Evolutionary conservation across 2,113 vertebrate species (phyloP).

Genomic region (Plectropomus leopardus): DNA sequence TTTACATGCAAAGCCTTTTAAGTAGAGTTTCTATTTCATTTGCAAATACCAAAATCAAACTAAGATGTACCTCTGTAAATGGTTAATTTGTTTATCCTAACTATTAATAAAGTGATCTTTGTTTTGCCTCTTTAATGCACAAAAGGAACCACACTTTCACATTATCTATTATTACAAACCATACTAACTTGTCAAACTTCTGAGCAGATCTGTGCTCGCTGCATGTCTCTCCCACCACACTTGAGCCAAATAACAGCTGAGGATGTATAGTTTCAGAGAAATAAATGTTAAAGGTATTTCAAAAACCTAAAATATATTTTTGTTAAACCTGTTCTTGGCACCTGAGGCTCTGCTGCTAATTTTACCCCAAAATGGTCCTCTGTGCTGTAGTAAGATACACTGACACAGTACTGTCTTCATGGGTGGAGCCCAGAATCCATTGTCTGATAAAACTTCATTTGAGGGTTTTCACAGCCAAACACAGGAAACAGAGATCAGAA

Average conservation of each 20-base stretch:
- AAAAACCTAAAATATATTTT: too few species aligned
- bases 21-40: too few species aligned
- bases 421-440: neutral
- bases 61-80: neutral
- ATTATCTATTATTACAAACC: neutral
- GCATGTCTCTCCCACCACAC: neutral
- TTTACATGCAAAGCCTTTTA: neutral
- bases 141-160: too few species aligned
- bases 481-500: conserved; percentile 48
- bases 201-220: neutral
- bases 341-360: neutral
- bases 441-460: conserved; percentile 18
- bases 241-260: neutral
- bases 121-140: neutral
- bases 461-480: conserved; percentile 46
- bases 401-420: neutral
- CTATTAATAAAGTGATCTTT: rapidly evolving
- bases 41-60: rapidly evolving
- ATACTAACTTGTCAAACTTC: neutral
- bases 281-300: conserved; percentile 5
- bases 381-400: neutral
- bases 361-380: neutral
- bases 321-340: neutral
- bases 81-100: neutral
- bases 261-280: neutral